Base-by-base conservation (phyloP, 1,140 invertebrate genomes). In the Bursaphelenchus mucronatus region DNA sequence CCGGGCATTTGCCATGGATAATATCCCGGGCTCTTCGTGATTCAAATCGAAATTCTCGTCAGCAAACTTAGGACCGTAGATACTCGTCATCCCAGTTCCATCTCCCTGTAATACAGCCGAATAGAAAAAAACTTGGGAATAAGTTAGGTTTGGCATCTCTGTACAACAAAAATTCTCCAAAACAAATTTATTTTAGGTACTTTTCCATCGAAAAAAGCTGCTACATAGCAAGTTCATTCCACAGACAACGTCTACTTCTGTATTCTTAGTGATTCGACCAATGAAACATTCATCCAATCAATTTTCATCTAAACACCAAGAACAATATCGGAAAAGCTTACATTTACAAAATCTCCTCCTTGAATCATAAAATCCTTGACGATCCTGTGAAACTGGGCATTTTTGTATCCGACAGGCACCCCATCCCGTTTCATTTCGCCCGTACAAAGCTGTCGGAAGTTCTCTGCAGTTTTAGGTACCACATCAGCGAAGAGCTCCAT, bases 311-410 rank as follows among this genome's bases (percentile, higher is more conserved):
- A 53, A 51, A 10, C 50, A 44, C 17, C 21, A 49, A 69, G 9
- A 67, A 51, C 57, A 62, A 68, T 47, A 62, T 30, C 46, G 51
- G 79, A 30, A 30, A 30, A 30, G 30, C 83, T 87, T 87, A 92
- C 91, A 86, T 93, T 92, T 1, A 94, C 89, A 87, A 98, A 97
- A 85, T 99, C 95, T 17, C 95, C 95, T 63, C 94, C 94, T 87
- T 97, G 94, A 74, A 97, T 93, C 94, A 98, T 97, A 73, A 88
- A 88, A 77, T 88, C 68, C 85, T 98, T 98, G 57, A 98, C 97
- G 46, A 99, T 93, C 83, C 95, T 86, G 83, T 99, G 96, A 84
- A 99, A 99, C 80, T 89, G 89, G 41, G 89, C 90, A 69, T 91
- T 91, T 85, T 98, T 98, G 80, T 90, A 99, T 40, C 94, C 93